Conservation (phyloP, 2,113 vertebrate species). For the Oriolus oriolus region DNA sequence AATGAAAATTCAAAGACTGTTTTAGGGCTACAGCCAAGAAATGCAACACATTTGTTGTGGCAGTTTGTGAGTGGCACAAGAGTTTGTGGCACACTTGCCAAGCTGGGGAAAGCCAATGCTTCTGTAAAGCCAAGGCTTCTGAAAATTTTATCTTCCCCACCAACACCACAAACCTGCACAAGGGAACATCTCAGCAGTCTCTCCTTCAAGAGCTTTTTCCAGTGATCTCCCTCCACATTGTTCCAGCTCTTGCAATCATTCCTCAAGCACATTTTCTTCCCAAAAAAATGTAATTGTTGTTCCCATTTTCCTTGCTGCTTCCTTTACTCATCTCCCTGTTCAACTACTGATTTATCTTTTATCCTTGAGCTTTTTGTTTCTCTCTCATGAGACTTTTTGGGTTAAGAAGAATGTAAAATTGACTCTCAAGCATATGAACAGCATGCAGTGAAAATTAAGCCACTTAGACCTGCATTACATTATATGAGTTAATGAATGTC, state of each 20-base stretch:
- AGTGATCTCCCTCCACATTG: rapidly evolving
- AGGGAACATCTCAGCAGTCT: background rate
- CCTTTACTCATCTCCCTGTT: background rate
- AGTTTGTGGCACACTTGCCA: background rate
- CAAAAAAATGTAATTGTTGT: background rate
- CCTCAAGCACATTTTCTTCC: background rate
- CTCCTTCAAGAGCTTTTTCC: background rate
- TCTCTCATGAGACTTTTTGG: background rate
- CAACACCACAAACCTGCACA: background rate
- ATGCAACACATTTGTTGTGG: background rate
- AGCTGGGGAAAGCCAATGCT: background rate
- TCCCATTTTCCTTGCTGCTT: background rate
- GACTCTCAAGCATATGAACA: background rate
- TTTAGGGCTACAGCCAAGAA: background rate
- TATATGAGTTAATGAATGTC: background rate
- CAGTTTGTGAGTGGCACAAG: background rate
- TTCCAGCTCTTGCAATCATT: background rate
- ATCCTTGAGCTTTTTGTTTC: background rate
- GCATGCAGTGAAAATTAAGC: background rate
- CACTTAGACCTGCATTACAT: background rate
- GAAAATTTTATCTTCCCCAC: background rate
- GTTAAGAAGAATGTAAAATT: background rate
- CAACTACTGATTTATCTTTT: background rate
- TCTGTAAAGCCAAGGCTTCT: background rate
- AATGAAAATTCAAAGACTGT: background rate